These are phyloP conservation scores for Paraescarpia echinospica DNA, from an alignment of 1,140 invertebrate genomes.

Conservation along the genomic window DNA sequence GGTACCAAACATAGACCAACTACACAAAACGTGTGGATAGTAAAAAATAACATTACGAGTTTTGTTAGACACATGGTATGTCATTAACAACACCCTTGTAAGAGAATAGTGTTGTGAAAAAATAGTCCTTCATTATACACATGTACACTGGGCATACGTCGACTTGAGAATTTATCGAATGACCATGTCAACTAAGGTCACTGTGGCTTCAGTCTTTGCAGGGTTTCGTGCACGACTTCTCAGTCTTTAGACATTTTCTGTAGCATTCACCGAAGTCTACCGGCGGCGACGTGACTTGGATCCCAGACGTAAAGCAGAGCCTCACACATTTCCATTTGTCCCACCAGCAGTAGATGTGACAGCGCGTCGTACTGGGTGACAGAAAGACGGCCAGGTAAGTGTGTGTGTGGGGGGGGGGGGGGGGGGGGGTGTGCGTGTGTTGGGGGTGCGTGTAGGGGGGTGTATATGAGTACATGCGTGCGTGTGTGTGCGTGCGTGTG, in stretches of 20 bases:
- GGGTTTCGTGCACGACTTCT: neutral
- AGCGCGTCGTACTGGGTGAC: neutral
- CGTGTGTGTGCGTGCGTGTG: neutral
- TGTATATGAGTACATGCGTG: no score
- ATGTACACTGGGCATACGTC: neutral
- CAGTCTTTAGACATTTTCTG: neutral
- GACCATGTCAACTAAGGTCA: neutral
- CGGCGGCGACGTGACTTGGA: neutral
- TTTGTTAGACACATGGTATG: neutral
- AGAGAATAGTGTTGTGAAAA: neutral
- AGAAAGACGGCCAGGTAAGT: neutral
- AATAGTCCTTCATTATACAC: neutral
- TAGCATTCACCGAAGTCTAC: neutral
- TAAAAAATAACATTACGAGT: neutral
- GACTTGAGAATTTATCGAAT: neutral
- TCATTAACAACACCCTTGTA: neutral
- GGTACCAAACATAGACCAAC: neutral
- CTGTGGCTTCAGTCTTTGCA: neutral
- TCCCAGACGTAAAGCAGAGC: neutral
- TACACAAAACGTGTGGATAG: neutral
- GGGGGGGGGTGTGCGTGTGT: neutral
- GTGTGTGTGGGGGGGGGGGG: neutral
- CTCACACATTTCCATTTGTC: neutral
- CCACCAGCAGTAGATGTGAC: neutral
- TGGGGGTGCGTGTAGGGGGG: neutral